Conservation (phyloP, 2,113 vertebrate genomes). For the Electrona antarctica region DNA sequence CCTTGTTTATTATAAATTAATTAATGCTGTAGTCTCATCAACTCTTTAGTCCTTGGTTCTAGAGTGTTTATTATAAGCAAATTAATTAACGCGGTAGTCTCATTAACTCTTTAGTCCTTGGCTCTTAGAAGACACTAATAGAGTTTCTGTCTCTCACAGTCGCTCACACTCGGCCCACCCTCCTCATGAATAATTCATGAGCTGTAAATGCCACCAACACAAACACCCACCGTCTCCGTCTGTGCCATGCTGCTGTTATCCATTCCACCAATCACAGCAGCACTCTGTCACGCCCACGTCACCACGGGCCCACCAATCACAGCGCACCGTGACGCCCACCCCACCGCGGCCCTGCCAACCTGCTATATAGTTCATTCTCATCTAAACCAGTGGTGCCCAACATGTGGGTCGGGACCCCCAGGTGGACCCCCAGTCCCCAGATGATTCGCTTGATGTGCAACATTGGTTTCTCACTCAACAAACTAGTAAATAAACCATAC, state of each 20-base stretch:
- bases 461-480: no score
- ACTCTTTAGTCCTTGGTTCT: conserved; percentile 24
- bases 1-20: conserved; percentile 20
- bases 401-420: no score
- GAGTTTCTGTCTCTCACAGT: conserved; percentile 66
- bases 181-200: conserved; percentile 75
- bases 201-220: conserved; percentile 66
- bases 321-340: no score
- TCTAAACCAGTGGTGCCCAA: no score
- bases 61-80: conserved; percentile 7
- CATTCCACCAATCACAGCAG: conserved; percentile 14
- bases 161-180: conserved; percentile 70
- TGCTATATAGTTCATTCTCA: no score
- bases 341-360: no score
- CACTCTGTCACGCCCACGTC: no score
- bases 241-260: conserved; percentile 39
- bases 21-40: conserved; percentile 35
- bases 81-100: conserved; percentile 14
- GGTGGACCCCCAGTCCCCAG: no score
- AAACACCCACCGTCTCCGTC: conserved; percentile 51
- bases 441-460: no score
- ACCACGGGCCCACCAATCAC: no score
- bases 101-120: no score
- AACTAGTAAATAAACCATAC: no score
- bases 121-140: conserved; percentile 45